These are phyloP conservation scores for Theretra japonica DNA, from an alignment of 2,888 invertebrate genomes.

Conservation along the genomic window DNA sequence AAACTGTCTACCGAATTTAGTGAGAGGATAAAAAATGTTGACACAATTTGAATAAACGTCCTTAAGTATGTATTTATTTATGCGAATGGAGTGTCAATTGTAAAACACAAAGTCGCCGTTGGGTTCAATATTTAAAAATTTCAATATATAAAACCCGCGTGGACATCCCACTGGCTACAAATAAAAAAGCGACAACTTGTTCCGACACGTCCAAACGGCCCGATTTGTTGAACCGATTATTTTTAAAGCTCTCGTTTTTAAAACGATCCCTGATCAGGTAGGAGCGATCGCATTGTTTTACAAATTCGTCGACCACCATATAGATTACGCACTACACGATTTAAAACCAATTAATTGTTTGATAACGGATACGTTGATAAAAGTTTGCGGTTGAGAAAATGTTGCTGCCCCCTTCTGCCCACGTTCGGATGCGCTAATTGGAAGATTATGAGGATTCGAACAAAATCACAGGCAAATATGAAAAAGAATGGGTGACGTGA, in stretches of 20 bases:
- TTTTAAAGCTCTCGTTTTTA: slow-evolving; percentile 54
- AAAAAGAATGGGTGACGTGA: slow-evolving; percentile 7
- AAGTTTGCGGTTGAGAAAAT: neutral
- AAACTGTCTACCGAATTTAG: neutral
- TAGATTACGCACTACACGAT: slow-evolving; percentile 32
- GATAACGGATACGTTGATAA: neutral
- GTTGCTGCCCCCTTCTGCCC: neutral
- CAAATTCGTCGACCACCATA: slow-evolving; percentile 70
- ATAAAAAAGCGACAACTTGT: slow-evolving; percentile 75
- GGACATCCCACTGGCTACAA: slow-evolving; percentile 72
- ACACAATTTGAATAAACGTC: neutral
- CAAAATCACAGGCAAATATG: slow-evolving; percentile 24
- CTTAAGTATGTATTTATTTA: slow-evolving; percentile 14
- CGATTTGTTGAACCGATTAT: slow-evolving; percentile 78
- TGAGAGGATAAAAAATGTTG: neutral
- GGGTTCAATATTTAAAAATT: slow-evolving; percentile 61
- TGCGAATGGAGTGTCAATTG: slow-evolving; percentile 68
- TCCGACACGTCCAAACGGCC: slow-evolving; percentile 77
- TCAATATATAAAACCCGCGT: slow-evolving; percentile 76
- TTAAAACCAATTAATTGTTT: neutral
- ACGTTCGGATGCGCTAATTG: neutral
- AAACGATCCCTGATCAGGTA: slow-evolving; percentile 58
- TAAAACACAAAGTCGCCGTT: slow-evolving; percentile 60
- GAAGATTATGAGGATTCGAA: neutral
- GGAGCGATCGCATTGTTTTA: slow-evolving; percentile 66